Evolutionary conservation across 2,113 vertebrate genomes (phyloP).

Genomic region (Perca flavescens): DNA sequence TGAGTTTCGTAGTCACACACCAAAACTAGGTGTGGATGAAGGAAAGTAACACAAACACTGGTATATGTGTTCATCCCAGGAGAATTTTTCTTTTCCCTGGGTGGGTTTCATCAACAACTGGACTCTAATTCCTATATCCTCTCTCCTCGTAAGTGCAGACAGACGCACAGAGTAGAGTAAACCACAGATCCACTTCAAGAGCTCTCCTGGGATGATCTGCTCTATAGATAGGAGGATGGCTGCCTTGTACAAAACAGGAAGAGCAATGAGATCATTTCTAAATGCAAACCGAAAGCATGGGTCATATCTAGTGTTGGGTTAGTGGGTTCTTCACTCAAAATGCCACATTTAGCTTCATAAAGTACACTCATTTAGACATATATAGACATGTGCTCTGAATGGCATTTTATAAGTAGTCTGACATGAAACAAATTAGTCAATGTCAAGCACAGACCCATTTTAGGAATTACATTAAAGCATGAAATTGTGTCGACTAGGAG

Average conservation of each 20-base stretch:
- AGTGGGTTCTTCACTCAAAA: slow-evolving; percentile 4
- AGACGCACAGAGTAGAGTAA: slow-evolving; percentile 2
- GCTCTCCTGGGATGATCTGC: slow-evolving; percentile 34
- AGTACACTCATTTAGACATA: neutral
- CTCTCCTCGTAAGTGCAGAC: slow-evolving; percentile 16
- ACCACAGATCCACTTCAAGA: slow-evolving; percentile 21
- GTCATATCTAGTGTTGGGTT: slow-evolving; percentile 36
- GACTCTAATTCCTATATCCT: neutral
- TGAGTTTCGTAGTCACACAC: slow-evolving; percentile 9
- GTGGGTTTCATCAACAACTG: slow-evolving; percentile 19
- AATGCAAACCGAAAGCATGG: slow-evolving; percentile 13
- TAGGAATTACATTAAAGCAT: neutral
- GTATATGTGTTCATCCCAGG: neutral
- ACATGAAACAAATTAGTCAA: neutral
- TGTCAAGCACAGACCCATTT: neutral
- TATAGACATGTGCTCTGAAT: neutral
- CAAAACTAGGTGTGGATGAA: slow-evolving; percentile 50
- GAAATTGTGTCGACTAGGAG: neutral
- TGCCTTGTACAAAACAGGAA: slow-evolving; percentile 29
- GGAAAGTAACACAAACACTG: slow-evolving; percentile 11
- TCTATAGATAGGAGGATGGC: neutral
- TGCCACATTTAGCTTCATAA: neutral
- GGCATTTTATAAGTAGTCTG: neutral
- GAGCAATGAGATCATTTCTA: slow-evolving; percentile 38
- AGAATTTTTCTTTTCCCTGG: slow-evolving; percentile 20